These are phyloP conservation scores for Mesopsocus fuscifrons DNA, from an alignment of 2,888 invertebrate genomes.

Conservation along the genomic window DNA sequence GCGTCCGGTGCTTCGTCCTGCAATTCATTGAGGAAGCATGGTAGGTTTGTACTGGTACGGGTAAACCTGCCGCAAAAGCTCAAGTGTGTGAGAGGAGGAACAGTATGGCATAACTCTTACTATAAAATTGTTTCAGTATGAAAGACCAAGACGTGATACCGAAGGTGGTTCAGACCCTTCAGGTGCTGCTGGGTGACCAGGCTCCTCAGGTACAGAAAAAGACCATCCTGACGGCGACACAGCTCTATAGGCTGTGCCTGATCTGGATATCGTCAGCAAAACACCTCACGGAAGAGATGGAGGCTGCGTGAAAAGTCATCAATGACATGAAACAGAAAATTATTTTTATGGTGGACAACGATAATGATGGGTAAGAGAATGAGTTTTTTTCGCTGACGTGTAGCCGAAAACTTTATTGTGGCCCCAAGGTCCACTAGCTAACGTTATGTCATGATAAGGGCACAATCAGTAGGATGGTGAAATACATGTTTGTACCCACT, in stretches of 20 bases:
- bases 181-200: conserved; percentile 56
- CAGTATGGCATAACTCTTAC: too few relatives aligned
- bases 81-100: too few relatives aligned
- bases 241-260: conserved; percentile 61
- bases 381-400: too few relatives aligned
- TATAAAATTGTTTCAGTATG: conserved; percentile 60
- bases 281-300: conserved; percentile 52
- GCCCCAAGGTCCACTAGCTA: too few relatives aligned
- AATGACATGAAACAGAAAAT: conserved; percentile 66
- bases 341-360: conserved; percentile 80
- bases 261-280: conserved; percentile 57
- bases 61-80: too few relatives aligned
- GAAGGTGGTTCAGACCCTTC: conserved; percentile 57
- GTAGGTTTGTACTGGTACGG: conserved; percentile 31
- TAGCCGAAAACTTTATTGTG: neutral
- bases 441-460: too few relatives aligned
- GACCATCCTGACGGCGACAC: conserved; percentile 73
- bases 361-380: conserved; percentile 67
- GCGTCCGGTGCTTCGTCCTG: conserved; percentile 72
- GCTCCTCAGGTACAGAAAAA: conserved; percentile 74
- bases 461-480: too few relatives aligned
- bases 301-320: conserved; percentile 73
- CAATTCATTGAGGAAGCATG: conserved; percentile 90
- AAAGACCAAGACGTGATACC: conserved; percentile 63
- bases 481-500: too few relatives aligned